Base-by-base conservation (phyloP, 2,888 invertebrate genomes). In the Hipparchia semele region DNA sequence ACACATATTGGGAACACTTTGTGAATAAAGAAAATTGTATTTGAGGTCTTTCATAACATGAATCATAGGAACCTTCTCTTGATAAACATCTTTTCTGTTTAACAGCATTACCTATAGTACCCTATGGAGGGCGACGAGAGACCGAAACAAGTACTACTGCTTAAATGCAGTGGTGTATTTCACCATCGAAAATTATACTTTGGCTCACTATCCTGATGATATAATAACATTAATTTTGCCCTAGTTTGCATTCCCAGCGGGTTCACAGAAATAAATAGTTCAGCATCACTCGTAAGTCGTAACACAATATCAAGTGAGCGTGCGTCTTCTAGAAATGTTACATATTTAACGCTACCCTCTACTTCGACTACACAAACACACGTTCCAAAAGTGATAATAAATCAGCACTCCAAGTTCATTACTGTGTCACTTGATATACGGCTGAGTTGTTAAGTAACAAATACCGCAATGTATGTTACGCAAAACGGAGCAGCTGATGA, bases 251-350 rank as follows among this genome's bases (percentile, higher is more conserved):
- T 74, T 66, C 46, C 71, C 58, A 72, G 54, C 45, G 60, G 10
- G 46, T 67, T 56, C 23, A 64, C 69, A 59, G 66, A 56, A 69
- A 65, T 69, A 70, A 65, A 59, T 12, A 60, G 49, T 49, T 53
- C 65, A 58, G 23, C 69, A 70, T 67, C 59, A 66, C 62, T 46
- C 49, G 67, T 70, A 74, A 66, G 59, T 46, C 54, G 67, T 70
- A 74, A 74, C 60, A 66, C 46, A 72, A 75, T 73, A 65, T 70
- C 68, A 68, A 58, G 72, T 72, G 70, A 73, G 66, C 72, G 61
- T 10, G 51, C 39, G 61, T 65, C 73, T 76, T 69, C 70, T 33
- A 78, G 75, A 75, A 76, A 73, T 76, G 71, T 66, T 75, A 69
- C 73, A 77, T 73, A 78, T 75, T 76, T 71, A 72, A 73, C 71